phyloP scores from a whole-genome alignment of 2,113 vertebrate genomes.

The Ctenodactylus gundi region DNA sequence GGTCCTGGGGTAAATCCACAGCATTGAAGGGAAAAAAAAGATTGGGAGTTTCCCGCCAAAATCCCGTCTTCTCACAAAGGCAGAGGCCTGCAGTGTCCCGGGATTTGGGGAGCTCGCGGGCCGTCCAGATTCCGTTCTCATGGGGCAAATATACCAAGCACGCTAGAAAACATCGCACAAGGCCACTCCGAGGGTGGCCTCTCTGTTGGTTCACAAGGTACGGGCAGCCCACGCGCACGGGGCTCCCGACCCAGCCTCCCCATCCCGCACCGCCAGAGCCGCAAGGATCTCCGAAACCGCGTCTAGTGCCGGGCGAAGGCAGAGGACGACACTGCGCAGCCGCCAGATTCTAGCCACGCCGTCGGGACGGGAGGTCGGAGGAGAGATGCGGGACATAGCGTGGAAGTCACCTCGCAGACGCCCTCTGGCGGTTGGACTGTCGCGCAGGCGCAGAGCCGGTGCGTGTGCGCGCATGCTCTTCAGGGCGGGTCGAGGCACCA shows the following conservation, averaged over 20 bases:
- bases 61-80: background rate
- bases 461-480: background rate
- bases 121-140: background rate
- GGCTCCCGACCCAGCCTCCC: too few relatives aligned
- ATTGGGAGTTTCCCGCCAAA: background rate
- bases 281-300: too few relatives aligned
- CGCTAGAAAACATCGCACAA: too few relatives aligned
- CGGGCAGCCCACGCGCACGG: background rate
- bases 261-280: too few relatives aligned
- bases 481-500: background rate
- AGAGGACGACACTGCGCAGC: background rate
- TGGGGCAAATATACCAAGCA: background rate
- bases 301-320: too few relatives aligned
- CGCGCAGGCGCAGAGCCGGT: background rate
- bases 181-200: too few relatives aligned
- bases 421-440: accelerated
- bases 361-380: too few relatives aligned
- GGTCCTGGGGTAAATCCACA: too few relatives aligned
- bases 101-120: background rate
- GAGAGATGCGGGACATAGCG: too few relatives aligned
- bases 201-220: too few relatives aligned
- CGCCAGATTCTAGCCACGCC: too few relatives aligned
- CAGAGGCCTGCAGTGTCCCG: background rate
- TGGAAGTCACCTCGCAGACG: background rate
- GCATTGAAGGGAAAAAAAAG: too few relatives aligned